Base-by-base conservation (phyloP, 2,113 vertebrate species). In the Anguilla rostrata region DNA sequence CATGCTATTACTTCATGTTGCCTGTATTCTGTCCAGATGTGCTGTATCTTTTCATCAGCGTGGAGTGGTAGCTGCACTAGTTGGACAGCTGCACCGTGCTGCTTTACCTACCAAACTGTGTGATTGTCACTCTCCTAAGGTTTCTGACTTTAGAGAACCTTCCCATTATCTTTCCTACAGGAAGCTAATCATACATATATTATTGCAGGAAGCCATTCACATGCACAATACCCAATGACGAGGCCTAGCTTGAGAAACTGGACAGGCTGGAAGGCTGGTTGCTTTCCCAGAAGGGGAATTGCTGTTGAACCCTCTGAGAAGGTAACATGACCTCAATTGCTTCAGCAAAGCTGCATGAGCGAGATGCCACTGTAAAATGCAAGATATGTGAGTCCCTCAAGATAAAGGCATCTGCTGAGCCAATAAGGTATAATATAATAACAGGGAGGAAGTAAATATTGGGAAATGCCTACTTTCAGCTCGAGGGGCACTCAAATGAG, bases 1-100 rank as follows among this genome's bases (percentile, higher is more conserved):
- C 89, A 90, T 93, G 89, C 92, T 90, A 93, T 95, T 94, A 94
- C 90, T 88, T 94, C 92, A 89, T 89, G 86, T 15, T 84, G 93
- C 91, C 87, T 87, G 81, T 92, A 93, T 94, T 92, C 90, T 90
- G 92, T 89, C 95, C 96, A 96, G 95, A 95, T 96, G 96, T 94
- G 93, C 88, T 88, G 90, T 87, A 90, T 87, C 84, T 90, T 89
- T 89, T 93, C 92, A 93, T 94, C 94, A 94, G 91, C 9, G 88
- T 89, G 56, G 90, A 91, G 86, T 89, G 90, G 92, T 83, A 89
- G 86, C 89, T 94, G 88, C 78, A 87, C 89, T 86, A 91, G 88
- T 90, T 93, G 82, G 88, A 92, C 93, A 94, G 94, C 93, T 95
- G 93, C 87, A 90, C 85, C 78, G 84, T 56, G 90, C 92, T 90